These are phyloP conservation scores for Ceramica pisi DNA, from an alignment of 2,888 invertebrate species.

Conservation along the genomic window DNA sequence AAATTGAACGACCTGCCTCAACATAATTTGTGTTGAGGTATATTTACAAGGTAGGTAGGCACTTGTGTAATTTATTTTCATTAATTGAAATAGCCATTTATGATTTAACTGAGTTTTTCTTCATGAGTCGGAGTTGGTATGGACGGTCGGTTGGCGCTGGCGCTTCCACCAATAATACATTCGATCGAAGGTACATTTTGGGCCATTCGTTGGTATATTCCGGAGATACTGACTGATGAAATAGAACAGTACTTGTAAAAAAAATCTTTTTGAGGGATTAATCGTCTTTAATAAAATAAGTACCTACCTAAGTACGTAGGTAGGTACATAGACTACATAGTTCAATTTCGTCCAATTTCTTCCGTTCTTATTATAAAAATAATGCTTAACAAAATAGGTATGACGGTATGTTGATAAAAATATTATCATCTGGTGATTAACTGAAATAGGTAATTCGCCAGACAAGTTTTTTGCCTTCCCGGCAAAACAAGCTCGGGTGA, in stretches of 20 bases:
- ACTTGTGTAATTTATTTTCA: no score
- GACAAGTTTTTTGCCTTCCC: not conserved
- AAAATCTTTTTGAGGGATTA: no score
- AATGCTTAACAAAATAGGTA: not conserved
- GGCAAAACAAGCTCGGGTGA: not conserved
- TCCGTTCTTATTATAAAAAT: not conserved
- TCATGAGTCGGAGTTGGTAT: no score
- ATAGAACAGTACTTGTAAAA: no score
- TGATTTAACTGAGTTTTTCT: not conserved
- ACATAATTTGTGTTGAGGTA: not conserved
- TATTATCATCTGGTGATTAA: not conserved
- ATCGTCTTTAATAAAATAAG: no score
- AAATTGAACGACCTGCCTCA: constrained; percentile 10
- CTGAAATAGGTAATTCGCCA: not conserved
- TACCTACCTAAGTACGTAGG: no score
- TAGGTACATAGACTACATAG: no score
- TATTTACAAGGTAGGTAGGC: not conserved
- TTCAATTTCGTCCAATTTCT: not conserved
- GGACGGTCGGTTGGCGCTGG: no score
- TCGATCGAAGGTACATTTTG: no score
- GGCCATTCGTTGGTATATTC: no score
- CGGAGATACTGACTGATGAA: no score
- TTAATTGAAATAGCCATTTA: not conserved
- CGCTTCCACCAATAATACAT: no score
- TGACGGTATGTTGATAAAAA: not conserved